These are phyloP conservation scores for Vultur gryphus DNA, from an alignment of 2,797 vertebrate genomes.

Conservation along the genomic window DNA sequence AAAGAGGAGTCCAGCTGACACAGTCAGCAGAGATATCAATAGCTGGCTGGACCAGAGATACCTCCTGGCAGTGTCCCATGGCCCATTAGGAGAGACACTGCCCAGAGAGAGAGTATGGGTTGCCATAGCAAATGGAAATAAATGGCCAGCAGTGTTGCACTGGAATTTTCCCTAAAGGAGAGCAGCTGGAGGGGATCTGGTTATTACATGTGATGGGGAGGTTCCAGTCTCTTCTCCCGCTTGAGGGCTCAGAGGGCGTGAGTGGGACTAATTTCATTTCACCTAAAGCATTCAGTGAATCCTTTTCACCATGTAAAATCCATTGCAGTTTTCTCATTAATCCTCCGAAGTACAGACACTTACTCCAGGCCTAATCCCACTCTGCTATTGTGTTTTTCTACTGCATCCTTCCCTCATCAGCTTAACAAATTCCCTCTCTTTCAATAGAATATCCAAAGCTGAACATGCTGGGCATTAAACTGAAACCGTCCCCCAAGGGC, in stretches of 20 bases:
- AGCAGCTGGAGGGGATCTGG: conserved; percentile 23
- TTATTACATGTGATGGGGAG: not conserved
- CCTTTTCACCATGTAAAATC: conserved; percentile 69
- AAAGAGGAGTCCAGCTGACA: not conserved
- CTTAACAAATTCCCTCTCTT: conserved; percentile 60
- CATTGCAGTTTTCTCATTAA: conserved; percentile 68
- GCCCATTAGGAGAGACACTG: not conserved
- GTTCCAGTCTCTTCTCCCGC: conserved; percentile 21
- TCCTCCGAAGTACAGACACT: conserved; percentile 66
- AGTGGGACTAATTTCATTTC: conserved; percentile 67
- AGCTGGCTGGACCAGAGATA: not conserved
- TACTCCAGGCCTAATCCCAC: conserved; percentile 68
- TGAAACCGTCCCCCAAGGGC: conserved; percentile 23
- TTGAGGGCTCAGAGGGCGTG: not conserved
- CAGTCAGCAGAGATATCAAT: not conserved
- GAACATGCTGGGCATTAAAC: conserved; percentile 52
- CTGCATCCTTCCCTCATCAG: conserved; percentile 67
- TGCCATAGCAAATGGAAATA: not conserved
- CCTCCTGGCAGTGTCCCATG: not conserved
- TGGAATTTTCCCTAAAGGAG: conserved; percentile 18
- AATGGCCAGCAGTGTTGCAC: not conserved
- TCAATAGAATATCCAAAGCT: conserved; percentile 51
- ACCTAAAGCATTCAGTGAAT: conserved; percentile 56
- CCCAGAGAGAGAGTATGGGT: not conserved
- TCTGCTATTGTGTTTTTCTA: conserved; percentile 62